Evolutionary conservation across 2,113 vertebrate genomes (phyloP), one percentile per base, ranked within the genome.

Genomic region (Epinephelus fuscoguttatus): DNA sequence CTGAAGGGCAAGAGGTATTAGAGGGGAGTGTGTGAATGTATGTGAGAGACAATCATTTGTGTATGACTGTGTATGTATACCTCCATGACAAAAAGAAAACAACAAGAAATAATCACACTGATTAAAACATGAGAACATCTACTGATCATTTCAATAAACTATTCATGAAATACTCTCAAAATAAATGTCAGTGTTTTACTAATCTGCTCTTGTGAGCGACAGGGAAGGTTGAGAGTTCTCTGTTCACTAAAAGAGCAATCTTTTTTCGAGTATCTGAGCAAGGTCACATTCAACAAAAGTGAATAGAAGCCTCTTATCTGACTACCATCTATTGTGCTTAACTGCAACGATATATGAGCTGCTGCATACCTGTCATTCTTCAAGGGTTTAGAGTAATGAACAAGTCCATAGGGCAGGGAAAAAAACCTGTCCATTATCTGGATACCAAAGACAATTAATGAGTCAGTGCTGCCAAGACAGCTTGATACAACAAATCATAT

Each of bases 351-450:
- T 82, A 88, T 61, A 21, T 52, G 72, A 88, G 80, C 61, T 21
- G 9, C 57, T 33, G 88, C 91, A 93, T 94, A 82, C 86, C 89
- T 82, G 84, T 76, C 91, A 92, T 93, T 88, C 82, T 78, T 88
- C 66, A 59, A 76, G 64, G 68, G 81, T 82, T 86, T 85, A 69
- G 84, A 90, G 72, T 84, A 87, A 86, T 84, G 40, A 88, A 75
- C 23, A 76, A 70, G 66, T 49, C 33, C 25, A 56, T 19, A 18
- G 62, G 40, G 61, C 25, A 55, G 52, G 33, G 13, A 12, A 42
- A 59, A 55, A 75, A 84, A 61, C 21, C 66, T 75, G 40, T 23
- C 18, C n/a, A 70, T 57, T 84, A 84, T 84, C 67, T 79, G 63
- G 18, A 84, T 57, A 47, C 19, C 74, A 67, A 8, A 17, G 53